A percentile compares a stretch with the other conserved stretches of the same genome.
Conservation (phyloP, 2,888 invertebrate species). For the Hetaerina titia region DNA sequence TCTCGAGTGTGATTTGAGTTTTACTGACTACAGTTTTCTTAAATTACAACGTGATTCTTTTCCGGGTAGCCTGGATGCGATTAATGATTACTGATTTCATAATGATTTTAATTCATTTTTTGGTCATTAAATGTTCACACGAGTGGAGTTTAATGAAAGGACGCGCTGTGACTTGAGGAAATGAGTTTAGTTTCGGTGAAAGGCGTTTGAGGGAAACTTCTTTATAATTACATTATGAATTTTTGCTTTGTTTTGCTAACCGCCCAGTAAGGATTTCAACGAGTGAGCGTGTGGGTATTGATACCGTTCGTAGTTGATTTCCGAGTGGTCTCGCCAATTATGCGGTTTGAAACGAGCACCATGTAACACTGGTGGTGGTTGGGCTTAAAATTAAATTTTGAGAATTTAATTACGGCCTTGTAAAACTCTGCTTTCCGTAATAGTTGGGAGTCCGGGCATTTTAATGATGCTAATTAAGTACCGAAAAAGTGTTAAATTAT, state of each 20-base stretch:
- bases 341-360: neutral
- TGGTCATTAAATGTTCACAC: too few species aligned
- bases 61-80: too few species aligned
- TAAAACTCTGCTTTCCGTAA: neutral
- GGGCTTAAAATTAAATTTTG: neutral
- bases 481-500: neutral
- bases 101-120: too few species aligned
- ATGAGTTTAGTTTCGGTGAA: neutral
- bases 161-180: neutral
- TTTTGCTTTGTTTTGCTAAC: neutral
- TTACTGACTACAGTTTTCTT: too few species aligned
- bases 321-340: neutral
- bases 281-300: neutral
- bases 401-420: neutral
- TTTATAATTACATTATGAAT: neutral
- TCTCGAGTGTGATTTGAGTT: too few species aligned
- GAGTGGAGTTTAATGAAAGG: too few species aligned
- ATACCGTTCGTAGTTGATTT: neutral
- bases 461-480: neutral
- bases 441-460: neutral
- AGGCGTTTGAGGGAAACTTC: neutral
- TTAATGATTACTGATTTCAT: too few species aligned
- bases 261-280: neutral
- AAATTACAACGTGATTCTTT: too few species aligned
- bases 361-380: neutral